Conservation (phyloP, 2,797 vertebrate species). For the Gadopsis bispinosus region DNA sequence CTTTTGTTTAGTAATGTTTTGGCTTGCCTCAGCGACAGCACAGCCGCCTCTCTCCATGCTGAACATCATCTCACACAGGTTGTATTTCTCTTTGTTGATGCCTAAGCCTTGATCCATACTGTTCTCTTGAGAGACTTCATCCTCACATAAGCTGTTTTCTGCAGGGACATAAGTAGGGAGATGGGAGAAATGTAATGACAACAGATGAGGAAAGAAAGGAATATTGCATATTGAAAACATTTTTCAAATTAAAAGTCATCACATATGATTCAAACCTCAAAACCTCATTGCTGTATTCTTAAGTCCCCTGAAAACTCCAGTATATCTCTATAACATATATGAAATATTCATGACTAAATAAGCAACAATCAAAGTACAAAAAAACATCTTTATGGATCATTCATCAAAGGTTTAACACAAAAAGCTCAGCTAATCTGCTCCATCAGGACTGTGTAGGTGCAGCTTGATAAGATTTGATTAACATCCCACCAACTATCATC, state of each 20-base stretch:
- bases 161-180: not conserved
- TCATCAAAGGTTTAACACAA: too few relatives aligned
- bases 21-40: slow-evolving; percentile 57
- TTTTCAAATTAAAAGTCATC: not conserved
- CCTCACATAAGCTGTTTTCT: slow-evolving; percentile 9
- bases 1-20: slow-evolving; percentile 26
- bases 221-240: too few relatives aligned
- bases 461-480: too few relatives aligned
- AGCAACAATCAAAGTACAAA: too few relatives aligned
- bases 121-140: slow-evolving; percentile 28
- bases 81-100: slow-evolving; percentile 81
- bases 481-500: too few relatives aligned
- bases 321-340: too few relatives aligned
- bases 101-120: slow-evolving; percentile 65
- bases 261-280: not conserved
- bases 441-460: too few relatives aligned
- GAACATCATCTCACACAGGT: slow-evolving; percentile 91
- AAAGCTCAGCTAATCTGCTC: too few relatives aligned
- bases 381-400: too few relatives aligned
- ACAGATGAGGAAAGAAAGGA: slow-evolving; percentile 4
- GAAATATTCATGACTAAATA: too few relatives aligned
- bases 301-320: too few relatives aligned
- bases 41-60: slow-evolving; percentile 89
- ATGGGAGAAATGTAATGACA: not conserved
- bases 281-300: too few relatives aligned